Evolutionary conservation across 2,797 vertebrate genomes (phyloP).

Genomic region (Babyrousa celebensis): DNA sequence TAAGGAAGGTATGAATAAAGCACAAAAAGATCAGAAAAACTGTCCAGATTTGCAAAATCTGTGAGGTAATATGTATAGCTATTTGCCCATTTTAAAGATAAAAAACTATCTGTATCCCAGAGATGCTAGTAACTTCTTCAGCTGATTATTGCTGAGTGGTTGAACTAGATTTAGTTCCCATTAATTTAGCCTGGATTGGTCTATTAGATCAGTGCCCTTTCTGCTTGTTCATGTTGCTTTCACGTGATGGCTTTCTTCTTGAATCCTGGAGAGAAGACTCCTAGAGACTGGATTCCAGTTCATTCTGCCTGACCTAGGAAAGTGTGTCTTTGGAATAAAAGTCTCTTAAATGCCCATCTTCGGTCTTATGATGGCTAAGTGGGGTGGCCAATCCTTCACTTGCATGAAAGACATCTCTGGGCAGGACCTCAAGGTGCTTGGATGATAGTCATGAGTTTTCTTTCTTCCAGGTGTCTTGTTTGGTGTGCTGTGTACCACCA

Average conservation of each 20-base stretch:
- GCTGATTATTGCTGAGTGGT: not conserved
- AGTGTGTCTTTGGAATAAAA: not conserved
- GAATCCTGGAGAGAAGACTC: not conserved
- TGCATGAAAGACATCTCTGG: not conserved
- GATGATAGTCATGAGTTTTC: not conserved
- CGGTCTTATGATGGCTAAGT: not conserved
- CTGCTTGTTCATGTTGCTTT: not conserved
- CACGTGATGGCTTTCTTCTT: not conserved
- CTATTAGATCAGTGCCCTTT: not conserved
- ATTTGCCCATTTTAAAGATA: not conserved
- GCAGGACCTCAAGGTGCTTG: too few relatives aligned
- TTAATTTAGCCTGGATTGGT: not conserved
- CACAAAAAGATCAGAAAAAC: not conserved
- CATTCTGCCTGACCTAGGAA: not conserved
- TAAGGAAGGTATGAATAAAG: not conserved
- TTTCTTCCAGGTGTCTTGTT: constrained; percentile 92
- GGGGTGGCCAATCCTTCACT: not conserved
- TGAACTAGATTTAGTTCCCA: not conserved
- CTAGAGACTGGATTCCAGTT: not conserved
- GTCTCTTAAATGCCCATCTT: not conserved
- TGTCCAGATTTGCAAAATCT: not conserved
- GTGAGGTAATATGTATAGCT: not conserved
- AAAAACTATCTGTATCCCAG: not conserved
- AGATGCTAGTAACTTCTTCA: not conserved
- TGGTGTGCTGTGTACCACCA: constrained; percentile 92